A percentile compares a stretch with the other conserved stretches of the same genome.
phyloP scores from a whole-genome alignment of 2,888 invertebrate genomes.

The Chrysolina americana region DNA sequence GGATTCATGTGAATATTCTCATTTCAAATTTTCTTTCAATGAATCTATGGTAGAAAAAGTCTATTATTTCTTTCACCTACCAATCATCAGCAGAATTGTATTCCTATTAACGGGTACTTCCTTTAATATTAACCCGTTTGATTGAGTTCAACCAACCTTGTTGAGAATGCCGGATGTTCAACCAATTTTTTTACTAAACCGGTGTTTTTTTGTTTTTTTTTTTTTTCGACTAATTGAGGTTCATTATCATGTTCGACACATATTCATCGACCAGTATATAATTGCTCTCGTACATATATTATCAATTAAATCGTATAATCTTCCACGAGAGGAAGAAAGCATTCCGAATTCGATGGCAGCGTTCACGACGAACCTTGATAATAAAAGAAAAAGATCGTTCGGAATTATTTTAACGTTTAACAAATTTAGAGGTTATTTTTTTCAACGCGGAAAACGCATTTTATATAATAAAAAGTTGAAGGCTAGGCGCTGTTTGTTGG shows the following conservation, averaged over 20 bases:
- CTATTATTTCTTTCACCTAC: not conserved
- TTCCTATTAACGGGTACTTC: not conserved
- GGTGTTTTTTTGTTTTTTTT: not conserved
- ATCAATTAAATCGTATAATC: not conserved
- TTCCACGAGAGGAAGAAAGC: not conserved
- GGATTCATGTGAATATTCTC: no score
- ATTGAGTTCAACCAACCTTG: slow-evolving; percentile 5
- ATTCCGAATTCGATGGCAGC: not conserved
- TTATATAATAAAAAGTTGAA: not conserved
- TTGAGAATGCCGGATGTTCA: slow-evolving; percentile 5
- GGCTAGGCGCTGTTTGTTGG: not conserved
- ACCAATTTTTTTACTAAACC: not conserved
- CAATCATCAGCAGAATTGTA: not conserved
- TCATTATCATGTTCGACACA: slow-evolving; percentile 5
- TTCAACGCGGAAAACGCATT: not conserved
- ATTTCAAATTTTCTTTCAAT: no score
- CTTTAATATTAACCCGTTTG: not conserved
- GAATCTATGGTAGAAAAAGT: no score
- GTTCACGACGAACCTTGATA: not conserved
- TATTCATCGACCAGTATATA: slow-evolving; percentile 5
- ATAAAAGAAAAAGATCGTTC: no score
- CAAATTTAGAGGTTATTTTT: not conserved
- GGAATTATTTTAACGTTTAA: not conserved
- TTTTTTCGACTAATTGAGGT: not conserved
- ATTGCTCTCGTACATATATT: slow-evolving; percentile 8